Conservation (phyloP, 2,797 vertebrate genomes). For the Chaetodon trifasciatus region DNA sequence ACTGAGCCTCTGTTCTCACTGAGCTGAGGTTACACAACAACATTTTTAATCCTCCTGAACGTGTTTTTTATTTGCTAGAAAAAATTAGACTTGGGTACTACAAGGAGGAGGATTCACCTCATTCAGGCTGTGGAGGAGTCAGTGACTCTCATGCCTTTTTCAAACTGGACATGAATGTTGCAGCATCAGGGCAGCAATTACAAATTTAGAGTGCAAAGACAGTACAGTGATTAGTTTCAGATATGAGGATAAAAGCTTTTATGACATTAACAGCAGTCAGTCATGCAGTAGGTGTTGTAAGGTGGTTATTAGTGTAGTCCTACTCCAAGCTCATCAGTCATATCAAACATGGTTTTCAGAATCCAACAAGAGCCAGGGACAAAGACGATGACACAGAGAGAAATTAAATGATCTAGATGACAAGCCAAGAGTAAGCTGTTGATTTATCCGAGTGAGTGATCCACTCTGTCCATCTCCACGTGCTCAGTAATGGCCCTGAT, state of each 20-base stretch:
- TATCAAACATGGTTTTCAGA: conserved; percentile 6
- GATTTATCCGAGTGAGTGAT: neutral
- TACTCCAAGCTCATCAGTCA: conserved; percentile 7
- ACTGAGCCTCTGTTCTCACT: neutral
- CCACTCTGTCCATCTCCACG: neutral
- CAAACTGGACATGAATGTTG: conserved; percentile 2
- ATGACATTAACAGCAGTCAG: conserved; percentile 28
- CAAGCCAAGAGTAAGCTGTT: neutral
- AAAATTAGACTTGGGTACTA: neutral
- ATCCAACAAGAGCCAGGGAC: neutral
- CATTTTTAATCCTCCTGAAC: too few species aligned
- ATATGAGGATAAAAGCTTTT: conserved; percentile 25
- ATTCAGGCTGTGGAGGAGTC: conserved; percentile 1
- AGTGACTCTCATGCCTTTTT: neutral
- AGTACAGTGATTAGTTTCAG: conserved; percentile 16
- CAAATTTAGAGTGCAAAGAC: conserved; percentile 19
- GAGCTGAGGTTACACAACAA: too few species aligned
- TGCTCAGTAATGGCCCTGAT: neutral
- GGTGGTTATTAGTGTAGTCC: conserved; percentile 4
- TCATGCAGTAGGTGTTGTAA: neutral
- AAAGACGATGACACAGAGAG: neutral
- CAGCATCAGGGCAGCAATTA: conserved; percentile 1
- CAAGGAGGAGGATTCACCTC: neutral
- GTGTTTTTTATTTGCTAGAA: too few species aligned
- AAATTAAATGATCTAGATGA: neutral